Conservation (phyloP, 2,113 vertebrate species). For the Rhabdomys dilectus region DNA sequence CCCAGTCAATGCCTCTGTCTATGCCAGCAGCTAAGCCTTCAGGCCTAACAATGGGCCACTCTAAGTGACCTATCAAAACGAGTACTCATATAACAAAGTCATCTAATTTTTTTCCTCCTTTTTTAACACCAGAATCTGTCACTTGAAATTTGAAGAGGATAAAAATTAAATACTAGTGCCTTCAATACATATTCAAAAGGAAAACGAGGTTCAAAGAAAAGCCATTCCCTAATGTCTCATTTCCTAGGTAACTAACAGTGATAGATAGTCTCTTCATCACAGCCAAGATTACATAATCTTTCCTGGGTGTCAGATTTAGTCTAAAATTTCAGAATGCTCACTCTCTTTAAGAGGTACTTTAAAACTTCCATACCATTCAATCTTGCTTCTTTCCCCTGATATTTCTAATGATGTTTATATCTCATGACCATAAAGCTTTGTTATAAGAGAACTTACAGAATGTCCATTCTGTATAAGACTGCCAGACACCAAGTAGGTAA, state of each 20-base stretch:
- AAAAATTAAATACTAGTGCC: slow-evolving; percentile 15
- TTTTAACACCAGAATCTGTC: background rate
- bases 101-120: background rate
- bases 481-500: slow-evolving; percentile 96
- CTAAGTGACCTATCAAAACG: background rate
- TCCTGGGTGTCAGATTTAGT: slow-evolving; percentile 18
- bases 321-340: slow-evolving; percentile 48
- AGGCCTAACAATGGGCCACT: background rate
- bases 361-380: slow-evolving; percentile 29
- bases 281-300: slow-evolving; percentile 21
- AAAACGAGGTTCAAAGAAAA: background rate
- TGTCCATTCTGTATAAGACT: slow-evolving; percentile 91
- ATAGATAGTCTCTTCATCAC: background rate
- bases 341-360: slow-evolving; percentile 2
- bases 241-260: slow-evolving; percentile 8
- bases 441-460: slow-evolving; percentile 85
- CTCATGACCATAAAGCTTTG: slow-evolving; percentile 14
- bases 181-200: background rate
- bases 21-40: background rate
- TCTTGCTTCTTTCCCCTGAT: background rate
- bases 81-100: slow-evolving; percentile 29
- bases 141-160: slow-evolving; percentile 16
- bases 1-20: background rate
- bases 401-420: background rate
- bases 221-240: background rate